A percentile compares a stretch with the other conserved stretches of the same genome.
Evolutionary conservation across 2,888 invertebrate genomes (phyloP).

Genomic region (Ecdyonurus torrentis): DNA sequence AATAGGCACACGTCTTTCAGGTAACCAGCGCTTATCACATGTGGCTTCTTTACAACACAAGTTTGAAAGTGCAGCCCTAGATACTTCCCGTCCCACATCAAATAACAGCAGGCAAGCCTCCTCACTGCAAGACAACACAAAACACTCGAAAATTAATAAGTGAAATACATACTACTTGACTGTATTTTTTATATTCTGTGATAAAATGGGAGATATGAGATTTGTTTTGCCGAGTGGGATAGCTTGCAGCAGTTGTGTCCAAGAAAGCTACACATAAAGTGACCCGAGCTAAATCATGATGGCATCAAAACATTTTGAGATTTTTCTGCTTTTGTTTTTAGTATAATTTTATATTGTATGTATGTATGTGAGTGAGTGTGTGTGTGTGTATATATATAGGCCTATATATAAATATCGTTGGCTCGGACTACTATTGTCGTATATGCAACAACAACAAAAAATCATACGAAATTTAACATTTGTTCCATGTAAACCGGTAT

Average conservation of each 20-base stretch:
- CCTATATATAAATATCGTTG: too few relatives aligned
- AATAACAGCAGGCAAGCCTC: background rate
- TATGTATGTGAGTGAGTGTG: too few relatives aligned
- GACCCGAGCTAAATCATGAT: too few relatives aligned
- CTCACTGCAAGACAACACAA: background rate
- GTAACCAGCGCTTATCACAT: conserved; percentile 36
- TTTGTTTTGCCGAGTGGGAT: background rate
- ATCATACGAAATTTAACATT: too few relatives aligned
- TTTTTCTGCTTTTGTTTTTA: too few relatives aligned
- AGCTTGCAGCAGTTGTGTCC: background rate
- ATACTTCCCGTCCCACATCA: background rate
- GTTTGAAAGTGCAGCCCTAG: conserved; percentile 51
- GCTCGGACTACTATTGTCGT: too few relatives aligned
- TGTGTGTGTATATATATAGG: too few relatives aligned
- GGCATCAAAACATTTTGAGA: background rate
- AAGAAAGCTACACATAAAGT: background rate
- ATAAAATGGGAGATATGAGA: background rate
- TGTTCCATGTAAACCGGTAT: too few relatives aligned
- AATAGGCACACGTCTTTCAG: background rate
- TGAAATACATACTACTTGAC: background rate
- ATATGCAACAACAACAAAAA: too few relatives aligned
- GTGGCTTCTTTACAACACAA: conserved; percentile 64
- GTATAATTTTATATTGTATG: too few relatives aligned
- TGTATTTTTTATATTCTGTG: background rate
- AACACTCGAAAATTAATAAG: background rate